phyloP scores from a whole-genome alignment of 2,797 vertebrate genomes.

The Sternarchorhynchus goeldii region DNA sequence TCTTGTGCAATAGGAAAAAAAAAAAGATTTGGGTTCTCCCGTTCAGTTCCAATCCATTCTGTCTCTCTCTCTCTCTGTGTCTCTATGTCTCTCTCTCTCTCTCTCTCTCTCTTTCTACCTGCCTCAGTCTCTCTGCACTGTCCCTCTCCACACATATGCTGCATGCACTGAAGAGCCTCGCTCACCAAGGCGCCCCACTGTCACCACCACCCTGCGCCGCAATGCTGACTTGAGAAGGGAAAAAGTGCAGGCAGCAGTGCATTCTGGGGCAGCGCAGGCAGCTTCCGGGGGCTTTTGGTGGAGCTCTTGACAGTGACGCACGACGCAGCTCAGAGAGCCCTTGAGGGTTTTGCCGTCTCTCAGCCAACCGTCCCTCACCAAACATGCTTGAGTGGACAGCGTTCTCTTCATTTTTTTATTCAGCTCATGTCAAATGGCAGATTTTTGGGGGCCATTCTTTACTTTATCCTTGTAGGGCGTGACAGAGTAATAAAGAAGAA shows the following conservation, averaged over 20 bases:
- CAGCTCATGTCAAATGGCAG: background rate
- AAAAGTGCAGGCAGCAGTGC: slow-evolving; percentile 16
- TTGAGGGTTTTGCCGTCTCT: slow-evolving; percentile 39
- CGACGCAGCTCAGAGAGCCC: slow-evolving; percentile 39
- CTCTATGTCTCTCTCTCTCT: slow-evolving; percentile 12
- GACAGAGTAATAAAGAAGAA: background rate
- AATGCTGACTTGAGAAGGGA: slow-evolving; percentile 30
- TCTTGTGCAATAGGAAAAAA: slow-evolving; percentile 33
- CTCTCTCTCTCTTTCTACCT: slow-evolving; percentile 42
- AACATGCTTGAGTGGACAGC: slow-evolving; percentile 11
- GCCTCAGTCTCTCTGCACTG: slow-evolving; percentile 3
- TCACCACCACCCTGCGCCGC: background rate
- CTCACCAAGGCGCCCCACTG: slow-evolving; percentile 13
- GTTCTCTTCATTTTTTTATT: background rate
- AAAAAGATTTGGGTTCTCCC: slow-evolving; percentile 33
- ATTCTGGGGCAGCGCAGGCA: slow-evolving; percentile 45
- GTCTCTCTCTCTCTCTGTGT: slow-evolving; percentile 52
- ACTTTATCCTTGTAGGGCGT: no score
- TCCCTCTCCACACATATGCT: slow-evolving; percentile 56
- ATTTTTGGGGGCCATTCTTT: background rate
- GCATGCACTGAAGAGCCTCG: slow-evolving; percentile 7
- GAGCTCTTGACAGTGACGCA: slow-evolving; percentile 51
- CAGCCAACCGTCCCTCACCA: slow-evolving; percentile 24
- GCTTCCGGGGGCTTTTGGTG: slow-evolving; percentile 40
- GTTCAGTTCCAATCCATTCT: slow-evolving; percentile 21